These are phyloP conservation scores for Sebastes jordani DNA, from an alignment of 2,797 vertebrate genomes.

Conservation along the genomic window DNA sequence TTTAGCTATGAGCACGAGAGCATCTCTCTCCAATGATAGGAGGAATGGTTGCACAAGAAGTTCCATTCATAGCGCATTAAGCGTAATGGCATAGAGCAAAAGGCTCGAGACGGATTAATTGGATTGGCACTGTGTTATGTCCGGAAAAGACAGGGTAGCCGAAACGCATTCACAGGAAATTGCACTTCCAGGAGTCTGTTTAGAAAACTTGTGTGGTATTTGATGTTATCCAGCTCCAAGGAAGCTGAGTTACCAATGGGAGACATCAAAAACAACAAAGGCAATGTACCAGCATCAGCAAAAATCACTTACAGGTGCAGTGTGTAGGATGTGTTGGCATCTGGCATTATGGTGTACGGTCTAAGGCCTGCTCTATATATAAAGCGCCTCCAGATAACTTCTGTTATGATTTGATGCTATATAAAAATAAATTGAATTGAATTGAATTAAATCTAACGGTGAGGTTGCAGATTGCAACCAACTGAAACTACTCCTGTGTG, in stretches of 20 bases:
- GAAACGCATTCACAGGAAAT: slow-evolving; percentile 46
- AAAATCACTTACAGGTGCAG: not conserved
- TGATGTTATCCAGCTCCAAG: not conserved
- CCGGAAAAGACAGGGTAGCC: slow-evolving; percentile 10
- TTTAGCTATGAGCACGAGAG: slow-evolving; percentile 15
- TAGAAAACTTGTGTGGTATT: not conserved
- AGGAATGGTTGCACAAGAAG: slow-evolving; percentile 32
- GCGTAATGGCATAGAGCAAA: slow-evolving; percentile 37
- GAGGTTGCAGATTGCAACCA: too few species aligned
- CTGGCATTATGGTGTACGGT: too few species aligned
- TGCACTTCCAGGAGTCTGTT: not conserved
- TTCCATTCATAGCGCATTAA: slow-evolving; percentile 44
- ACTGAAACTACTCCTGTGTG: too few species aligned
- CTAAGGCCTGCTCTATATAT: too few species aligned
- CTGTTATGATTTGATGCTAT: too few species aligned
- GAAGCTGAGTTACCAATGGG: not conserved
- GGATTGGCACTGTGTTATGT: slow-evolving; percentile 22
- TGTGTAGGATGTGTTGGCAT: too few species aligned
- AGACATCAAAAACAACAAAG: not conserved
- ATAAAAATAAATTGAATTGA: too few species aligned
- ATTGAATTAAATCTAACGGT: too few species aligned
- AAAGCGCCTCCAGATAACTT: too few species aligned
- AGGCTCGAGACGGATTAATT: slow-evolving; percentile 40
- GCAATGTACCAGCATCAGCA: not conserved
- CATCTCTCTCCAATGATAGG: slow-evolving; percentile 24